Evolutionary conservation across 2,113 vertebrate genomes (phyloP).

Genomic region (Lophura nycthemera): DNA sequence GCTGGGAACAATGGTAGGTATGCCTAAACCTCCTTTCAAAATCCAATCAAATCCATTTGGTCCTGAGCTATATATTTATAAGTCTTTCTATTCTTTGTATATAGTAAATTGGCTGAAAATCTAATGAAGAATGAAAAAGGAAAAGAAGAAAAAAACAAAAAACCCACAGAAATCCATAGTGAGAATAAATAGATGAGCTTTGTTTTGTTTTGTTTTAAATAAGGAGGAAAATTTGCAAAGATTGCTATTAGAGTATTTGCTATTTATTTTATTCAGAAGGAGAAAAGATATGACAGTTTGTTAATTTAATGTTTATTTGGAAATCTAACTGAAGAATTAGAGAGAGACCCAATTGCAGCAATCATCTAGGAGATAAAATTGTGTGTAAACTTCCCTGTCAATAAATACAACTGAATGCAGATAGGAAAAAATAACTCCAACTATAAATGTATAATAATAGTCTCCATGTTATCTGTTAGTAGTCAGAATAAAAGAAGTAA

Average conservation of each 20-base stretch:
- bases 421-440: background rate
- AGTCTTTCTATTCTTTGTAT: background rate
- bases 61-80: background rate
- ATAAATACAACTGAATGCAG: background rate
- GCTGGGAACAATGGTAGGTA: accelerated
- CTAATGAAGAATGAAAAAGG: background rate
- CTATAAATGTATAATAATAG: background rate
- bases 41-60: background rate
- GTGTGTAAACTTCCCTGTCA: background rate
- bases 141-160: background rate
- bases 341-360: background rate
- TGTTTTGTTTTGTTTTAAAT: background rate
- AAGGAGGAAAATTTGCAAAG: background rate
- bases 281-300: background rate
- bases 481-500: background rate
- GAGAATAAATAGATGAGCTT: background rate
- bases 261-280: background rate
- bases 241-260: accelerated
- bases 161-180: background rate
- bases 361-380: background rate
- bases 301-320: background rate
- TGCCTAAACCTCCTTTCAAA: background rate
- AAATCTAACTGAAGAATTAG: background rate
- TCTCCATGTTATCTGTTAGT: background rate
- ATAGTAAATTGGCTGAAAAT: background rate